Evolutionary conservation across 2,113 vertebrate genomes (phyloP).

Genomic region (Climacteris rufus): DNA sequence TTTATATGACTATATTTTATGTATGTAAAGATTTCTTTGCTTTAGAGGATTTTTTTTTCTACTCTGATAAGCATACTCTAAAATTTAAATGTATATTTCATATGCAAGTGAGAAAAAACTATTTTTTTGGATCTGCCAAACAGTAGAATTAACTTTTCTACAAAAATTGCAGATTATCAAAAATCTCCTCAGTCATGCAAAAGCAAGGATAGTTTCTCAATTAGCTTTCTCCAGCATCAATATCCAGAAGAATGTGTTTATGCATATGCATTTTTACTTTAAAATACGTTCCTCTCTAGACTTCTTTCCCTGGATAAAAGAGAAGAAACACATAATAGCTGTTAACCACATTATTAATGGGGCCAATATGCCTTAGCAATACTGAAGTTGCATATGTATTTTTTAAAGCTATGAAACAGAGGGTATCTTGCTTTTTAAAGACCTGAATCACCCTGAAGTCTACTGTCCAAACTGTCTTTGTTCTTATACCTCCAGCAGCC

Average conservation of each 20-base stretch:
- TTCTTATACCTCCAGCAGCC: neutral
- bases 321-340: neutral
- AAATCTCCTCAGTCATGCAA: neutral
- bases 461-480: neutral
- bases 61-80: neutral
- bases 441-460: neutral
- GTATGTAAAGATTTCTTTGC: neutral
- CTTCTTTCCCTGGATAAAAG: neutral
- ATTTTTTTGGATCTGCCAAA: neutral
- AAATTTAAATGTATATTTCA: neutral
- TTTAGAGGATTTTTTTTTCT: neutral
- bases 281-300: neutral
- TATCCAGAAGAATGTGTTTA: neutral
- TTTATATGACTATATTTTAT: neutral
- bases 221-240: neutral
- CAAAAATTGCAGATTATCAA: neutral
- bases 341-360: neutral
- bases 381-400: neutral
- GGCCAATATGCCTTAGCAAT: neutral
- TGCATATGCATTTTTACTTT: neutral
- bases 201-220: neutral
- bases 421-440: neutral
- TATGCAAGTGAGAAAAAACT: neutral
- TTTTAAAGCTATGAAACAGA: neutral
- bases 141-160: neutral